A percentile compares a stretch with the other conserved stretches of the same genome.
Evolutionary conservation across 1,140 invertebrate genomes (phyloP).

Genomic region (Archegozetes longisetosus): DNA sequence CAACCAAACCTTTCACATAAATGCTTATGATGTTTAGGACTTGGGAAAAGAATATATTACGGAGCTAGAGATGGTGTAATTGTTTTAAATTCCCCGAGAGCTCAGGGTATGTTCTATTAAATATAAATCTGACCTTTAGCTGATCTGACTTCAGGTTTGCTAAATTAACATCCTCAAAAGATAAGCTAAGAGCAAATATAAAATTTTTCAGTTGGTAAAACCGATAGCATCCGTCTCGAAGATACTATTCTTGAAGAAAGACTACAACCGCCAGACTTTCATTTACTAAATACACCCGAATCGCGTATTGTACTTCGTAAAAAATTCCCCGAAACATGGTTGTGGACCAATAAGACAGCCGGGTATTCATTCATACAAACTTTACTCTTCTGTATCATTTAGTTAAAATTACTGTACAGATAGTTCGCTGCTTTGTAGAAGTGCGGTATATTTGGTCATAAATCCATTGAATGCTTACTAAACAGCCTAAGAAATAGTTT

Average conservation of each 20-base stretch:
- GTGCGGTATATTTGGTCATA: background rate
- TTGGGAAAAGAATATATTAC: slow-evolving; percentile 8
- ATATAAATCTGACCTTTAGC: background rate
- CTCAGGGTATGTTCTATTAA: slow-evolving; percentile 1
- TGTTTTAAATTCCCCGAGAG: background rate
- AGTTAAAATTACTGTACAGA: background rate
- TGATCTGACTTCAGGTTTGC: background rate
- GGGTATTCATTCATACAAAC: slow-evolving; percentile 23
- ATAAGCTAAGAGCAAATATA: background rate
- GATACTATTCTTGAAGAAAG: slow-evolving; percentile 10
- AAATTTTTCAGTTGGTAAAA: background rate
- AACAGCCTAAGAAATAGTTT: background rate
- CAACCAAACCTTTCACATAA: no score
- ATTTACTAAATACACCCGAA: background rate
- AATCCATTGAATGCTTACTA: background rate
- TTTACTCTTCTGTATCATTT: background rate
- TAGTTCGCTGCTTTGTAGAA: background rate
- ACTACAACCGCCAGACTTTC: slow-evolving; percentile 6
- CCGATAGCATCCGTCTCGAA: slow-evolving; percentile 2
- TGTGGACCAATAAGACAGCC: slow-evolving; percentile 26
- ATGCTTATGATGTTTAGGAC: background rate
- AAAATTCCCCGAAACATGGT: slow-evolving; percentile 34
- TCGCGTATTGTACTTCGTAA: slow-evolving; percentile 22
- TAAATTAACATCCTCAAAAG: no score
- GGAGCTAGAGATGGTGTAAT: slow-evolving; percentile 6